Evolutionary conservation across 2,797 vertebrate species (phyloP), one percentile per base, ranked within the genome.

Genomic region (Podarcis lilfordi): DNA sequence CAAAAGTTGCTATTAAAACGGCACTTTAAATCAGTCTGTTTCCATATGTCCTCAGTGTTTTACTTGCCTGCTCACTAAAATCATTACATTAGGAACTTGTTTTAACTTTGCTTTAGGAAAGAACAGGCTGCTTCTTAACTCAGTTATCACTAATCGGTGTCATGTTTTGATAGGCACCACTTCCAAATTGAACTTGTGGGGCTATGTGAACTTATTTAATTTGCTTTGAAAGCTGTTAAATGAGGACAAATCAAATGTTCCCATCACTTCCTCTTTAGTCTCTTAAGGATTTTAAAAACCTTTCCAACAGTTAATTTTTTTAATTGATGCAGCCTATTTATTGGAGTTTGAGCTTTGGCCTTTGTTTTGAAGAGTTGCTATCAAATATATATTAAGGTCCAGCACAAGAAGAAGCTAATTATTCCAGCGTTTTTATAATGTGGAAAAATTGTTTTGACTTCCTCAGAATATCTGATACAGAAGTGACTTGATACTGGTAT

Each of bases 401-500:
- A n/a, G 74, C 43, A 59, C 66, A 85, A 80, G 32, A 68, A 80
- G 59, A 66, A 8, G 68, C 55, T 59, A 29, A 86, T 90, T 87
- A 64, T 64, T 89, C 85, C 75, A 66, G 90, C 90, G 55, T 88
- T 89, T 86, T 13, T 92, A 87, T 93, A 94, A 92, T 87, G 91
- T 92, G 83, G 75, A 25, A 88, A 89, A 88, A 27, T 19, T 81
- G 89, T 61, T 19, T 93, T 89, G 92, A 92, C 91, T 93, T 92
- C 94, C 86, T 93, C 92, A 80, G 78, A 91, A 91, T 93, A 76
- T 92, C 90, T 91, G 94, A 91, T 92, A 78, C 80, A 88, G 32
- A 91, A 91, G 88, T 94, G 89, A 88, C 88, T 94, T 92, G 94
- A 61, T 82, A 89, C 93, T 76, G 95, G 94, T 90, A 25, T 86